phyloP scores from a whole-genome alignment of 2,888 invertebrate genomes.

The Syritta pipiens region DNA sequence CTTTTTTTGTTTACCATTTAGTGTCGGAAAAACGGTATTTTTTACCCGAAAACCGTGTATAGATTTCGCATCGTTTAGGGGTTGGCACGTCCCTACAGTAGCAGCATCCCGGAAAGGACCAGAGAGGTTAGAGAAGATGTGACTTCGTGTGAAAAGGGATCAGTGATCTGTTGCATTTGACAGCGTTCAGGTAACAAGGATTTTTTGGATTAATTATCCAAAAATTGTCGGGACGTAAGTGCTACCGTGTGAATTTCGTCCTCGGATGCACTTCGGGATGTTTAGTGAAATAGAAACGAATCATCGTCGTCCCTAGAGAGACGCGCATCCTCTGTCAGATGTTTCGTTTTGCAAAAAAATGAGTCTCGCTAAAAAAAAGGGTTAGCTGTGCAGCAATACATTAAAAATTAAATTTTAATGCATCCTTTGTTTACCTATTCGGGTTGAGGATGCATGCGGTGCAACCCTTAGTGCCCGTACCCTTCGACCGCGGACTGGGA shows the following conservation, averaged over 20 bases:
- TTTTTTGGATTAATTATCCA: constrained; percentile 62
- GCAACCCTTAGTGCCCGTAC: constrained; percentile 59
- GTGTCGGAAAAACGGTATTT: constrained; percentile 77
- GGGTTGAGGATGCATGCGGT: constrained; percentile 24
- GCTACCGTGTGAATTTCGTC: constrained; percentile 59
- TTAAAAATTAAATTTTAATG: constrained; percentile 71
- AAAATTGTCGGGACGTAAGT: constrained; percentile 67
- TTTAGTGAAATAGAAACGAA: constrained; percentile 37
- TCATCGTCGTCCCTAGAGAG: constrained; percentile 26
- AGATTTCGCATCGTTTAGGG: constrained; percentile 39
- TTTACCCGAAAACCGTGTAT: constrained; percentile 73
- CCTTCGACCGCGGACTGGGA: constrained; percentile 62
- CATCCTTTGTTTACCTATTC: constrained; percentile 59
- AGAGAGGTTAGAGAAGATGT: not conserved
- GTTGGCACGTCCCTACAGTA: constrained; percentile 41
- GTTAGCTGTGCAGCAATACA: constrained; percentile 60
- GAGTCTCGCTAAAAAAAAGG: constrained; percentile 40
- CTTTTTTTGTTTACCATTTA: constrained; percentile 76
- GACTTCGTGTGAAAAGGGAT: constrained; percentile 58
- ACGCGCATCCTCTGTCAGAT: constrained; percentile 55
- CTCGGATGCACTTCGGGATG: constrained; percentile 15
- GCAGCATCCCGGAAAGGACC: constrained; percentile 56
- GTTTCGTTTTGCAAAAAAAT: constrained; percentile 47
- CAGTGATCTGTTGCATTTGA: constrained; percentile 59
- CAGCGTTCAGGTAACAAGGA: constrained; percentile 51